Evolutionary conservation across 2,113 vertebrate species (phyloP), one percentile per base, ranked within the genome.

Genomic region (Spilogale gracilis): DNA sequence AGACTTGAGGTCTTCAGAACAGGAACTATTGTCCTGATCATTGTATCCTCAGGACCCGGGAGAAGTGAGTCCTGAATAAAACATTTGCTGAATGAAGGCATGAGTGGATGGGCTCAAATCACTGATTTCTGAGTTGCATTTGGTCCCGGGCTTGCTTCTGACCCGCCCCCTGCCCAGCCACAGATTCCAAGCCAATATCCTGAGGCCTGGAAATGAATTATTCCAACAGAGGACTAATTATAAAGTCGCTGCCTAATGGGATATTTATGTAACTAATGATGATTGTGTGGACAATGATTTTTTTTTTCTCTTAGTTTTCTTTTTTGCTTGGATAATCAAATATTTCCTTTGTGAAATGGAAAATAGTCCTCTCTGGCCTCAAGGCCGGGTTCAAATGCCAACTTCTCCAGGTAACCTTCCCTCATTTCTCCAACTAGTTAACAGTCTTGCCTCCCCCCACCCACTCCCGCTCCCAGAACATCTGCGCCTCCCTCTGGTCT

Each of bases 321-420:
- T 91, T 52, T 65, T 81, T 93, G n/a, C 38, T 23, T n/a, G 76
- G 92, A 74, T 73, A 74, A 96, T 32, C 45, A 96, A 94, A 14
- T 74, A 65, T 69, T 97, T 80, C 52, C 92, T 92, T 38, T 48
- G 32, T 67, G 56, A 88, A 90, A 61, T 56, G 10, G 61, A 87
- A 90, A 96, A 88, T 1, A 48, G 25, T 71, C 54, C 45, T 63
- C 11, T 87, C 9, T 23, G 63, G 13, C 32, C 27, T 61, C 45
- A 69, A n/a, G 73, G 30, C 61, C 58, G 0, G 3, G 88, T 85
- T 90, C 60, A 90, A 45, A 90, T 9, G 81, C 18, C 11, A 14
- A 48, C 90, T 89, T 90, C 76, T 90, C 89, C 27, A 18, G 7
- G 16, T 38, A 78, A 63, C 21, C 20, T 61, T 69, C 30, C 54